Base-by-base conservation (phyloP, 2,797 vertebrate species). In the Eulemur coronatus region DNA sequence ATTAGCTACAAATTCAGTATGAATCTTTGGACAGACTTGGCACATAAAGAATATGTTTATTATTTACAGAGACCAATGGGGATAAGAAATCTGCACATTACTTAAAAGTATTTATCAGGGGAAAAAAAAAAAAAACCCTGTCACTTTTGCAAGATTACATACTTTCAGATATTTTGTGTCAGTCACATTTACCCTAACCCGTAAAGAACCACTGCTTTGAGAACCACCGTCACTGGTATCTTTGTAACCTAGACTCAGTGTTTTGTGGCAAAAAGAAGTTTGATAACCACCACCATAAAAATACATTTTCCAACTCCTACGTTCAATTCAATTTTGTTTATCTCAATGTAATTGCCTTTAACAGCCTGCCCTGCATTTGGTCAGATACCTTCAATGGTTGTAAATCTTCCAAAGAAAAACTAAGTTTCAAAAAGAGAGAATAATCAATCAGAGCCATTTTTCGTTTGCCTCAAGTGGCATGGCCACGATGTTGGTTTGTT, bases 401-500 rank as follows among this genome's bases (percentile, higher is more conserved):
- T 79, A 92, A 85, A 82, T 84, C 57, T 95, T 90, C 48, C n/a
- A 72, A 48, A 67, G 46, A 11, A 82, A 94, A 90, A 38, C 13
- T 43, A 96, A 75, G 38, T 30, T 82, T 84, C n/a, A 87, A 28
- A 81, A 93, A 85, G 72, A 90, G 59, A 87, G 35, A 85, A 81
- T 61, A 88, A 93, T 59, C 26, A 65, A 52, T 91, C 57, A 61
- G 41, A 92, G 91, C 35, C 46, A 75, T 61, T 88, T 84, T 85
- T 94, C 33, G 88, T 88, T 81, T 94, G n/a, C 84, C 67, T 97
- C 65, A 70, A 92, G 69, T 81, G 75, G 41, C 9, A 43, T n/a
- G 28, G 22, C 14, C 35, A 55, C 38, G 20, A 57, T 73, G 69
- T 55, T 65, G 38, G 79, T 84, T 90, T 92, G 67, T 69, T 92